These are phyloP conservation scores for Coelopa pilipes DNA, from an alignment of 2,888 invertebrate species.

Conservation along the genomic window DNA sequence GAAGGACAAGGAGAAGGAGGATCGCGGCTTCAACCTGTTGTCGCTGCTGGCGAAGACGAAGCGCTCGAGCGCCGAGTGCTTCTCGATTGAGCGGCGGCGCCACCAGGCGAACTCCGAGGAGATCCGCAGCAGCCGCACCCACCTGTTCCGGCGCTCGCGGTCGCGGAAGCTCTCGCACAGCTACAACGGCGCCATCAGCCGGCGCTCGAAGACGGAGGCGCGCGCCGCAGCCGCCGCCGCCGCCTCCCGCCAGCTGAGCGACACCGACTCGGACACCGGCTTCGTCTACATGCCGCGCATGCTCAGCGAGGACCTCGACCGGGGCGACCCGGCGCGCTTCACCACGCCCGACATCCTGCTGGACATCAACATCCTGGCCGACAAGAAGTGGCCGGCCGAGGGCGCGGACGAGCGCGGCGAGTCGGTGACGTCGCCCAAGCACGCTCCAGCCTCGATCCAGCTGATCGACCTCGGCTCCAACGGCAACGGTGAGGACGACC, in stretches of 20 bases:
- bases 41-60: constrained; percentile 63
- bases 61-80: constrained; percentile 63
- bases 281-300: constrained; percentile 54
- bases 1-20: constrained; percentile 47
- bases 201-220: constrained; percentile 47
- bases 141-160: constrained; percentile 60
- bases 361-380: constrained; percentile 64
- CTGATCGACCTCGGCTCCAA: constrained; percentile 53
- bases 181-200: constrained; percentile 59
- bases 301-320: constrained; percentile 49
- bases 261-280: constrained; percentile 58
- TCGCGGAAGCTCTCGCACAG: constrained; percentile 65
- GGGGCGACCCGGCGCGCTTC: constrained; percentile 47
- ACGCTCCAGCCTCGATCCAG: constrained; percentile 47
- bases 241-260: constrained; percentile 61
- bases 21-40: constrained; percentile 62
- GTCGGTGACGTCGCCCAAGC: constrained; percentile 41
- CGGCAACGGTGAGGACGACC: constrained; percentile 47
- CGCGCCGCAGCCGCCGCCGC: constrained; percentile 41
- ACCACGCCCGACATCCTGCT: constrained; percentile 64
- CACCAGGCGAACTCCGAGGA: constrained; percentile 62
- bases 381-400: constrained; percentile 40
- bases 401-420: constrained; percentile 45
- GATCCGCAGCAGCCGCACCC: constrained; percentile 49
- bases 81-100: constrained; percentile 61